A percentile compares a stretch with the other conserved stretches of the same genome.
Conservation (phyloP, 2,113 vertebrate species). For the Calypte anna region DNA sequence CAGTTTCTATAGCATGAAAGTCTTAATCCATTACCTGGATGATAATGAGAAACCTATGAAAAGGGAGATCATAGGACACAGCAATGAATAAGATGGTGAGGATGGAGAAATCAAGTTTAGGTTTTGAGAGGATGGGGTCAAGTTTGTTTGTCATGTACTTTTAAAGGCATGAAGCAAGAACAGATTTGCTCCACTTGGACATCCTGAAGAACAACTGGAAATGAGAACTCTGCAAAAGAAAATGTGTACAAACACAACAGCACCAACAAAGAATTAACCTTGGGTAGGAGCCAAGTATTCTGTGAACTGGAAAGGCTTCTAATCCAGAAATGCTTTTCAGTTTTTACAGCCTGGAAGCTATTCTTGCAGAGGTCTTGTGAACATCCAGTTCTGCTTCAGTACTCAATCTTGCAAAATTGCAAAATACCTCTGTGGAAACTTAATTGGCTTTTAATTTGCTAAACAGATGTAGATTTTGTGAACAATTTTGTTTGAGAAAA, state of each 20-base stretch:
- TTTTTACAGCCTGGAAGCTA: not conserved
- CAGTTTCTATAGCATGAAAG: not conserved
- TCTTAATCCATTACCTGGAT: not conserved
- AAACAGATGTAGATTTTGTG: not conserved
- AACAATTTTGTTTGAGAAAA: not conserved
- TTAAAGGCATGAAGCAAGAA: not conserved
- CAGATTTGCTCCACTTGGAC: not conserved
- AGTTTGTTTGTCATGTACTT: not conserved
- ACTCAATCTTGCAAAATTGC: not conserved
- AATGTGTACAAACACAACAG: not conserved
- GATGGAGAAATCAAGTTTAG: not conserved
- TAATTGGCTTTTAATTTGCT: not conserved
- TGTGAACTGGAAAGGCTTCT: not conserved
- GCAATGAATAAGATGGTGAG: not conserved
- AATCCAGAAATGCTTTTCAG: not conserved
- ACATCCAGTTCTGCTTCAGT: not conserved
- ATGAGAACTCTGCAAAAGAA: not conserved
- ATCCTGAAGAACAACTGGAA: not conserved
- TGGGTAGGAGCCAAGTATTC: not conserved
- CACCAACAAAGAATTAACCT: not conserved
- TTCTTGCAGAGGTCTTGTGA: not conserved
- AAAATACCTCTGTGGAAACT: not conserved
- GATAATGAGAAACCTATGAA: not conserved
- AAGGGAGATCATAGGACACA: not conserved
- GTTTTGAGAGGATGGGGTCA: not conserved